These are phyloP conservation scores for Mythimna impura DNA, from an alignment of 2,888 invertebrate genomes.

Conservation along the genomic window DNA sequence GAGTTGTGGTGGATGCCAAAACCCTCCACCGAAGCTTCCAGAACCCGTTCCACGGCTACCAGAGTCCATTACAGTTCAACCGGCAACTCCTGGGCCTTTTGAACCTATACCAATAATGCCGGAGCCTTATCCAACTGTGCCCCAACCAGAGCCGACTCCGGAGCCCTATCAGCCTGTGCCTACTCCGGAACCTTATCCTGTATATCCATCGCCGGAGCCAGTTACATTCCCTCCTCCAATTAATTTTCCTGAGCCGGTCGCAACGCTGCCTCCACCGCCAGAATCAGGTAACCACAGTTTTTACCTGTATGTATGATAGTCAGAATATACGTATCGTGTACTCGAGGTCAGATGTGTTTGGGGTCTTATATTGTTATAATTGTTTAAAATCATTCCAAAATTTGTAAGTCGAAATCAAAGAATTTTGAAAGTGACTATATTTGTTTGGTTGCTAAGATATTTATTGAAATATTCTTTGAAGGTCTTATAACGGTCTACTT, in stretches of 20 bases:
- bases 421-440: neutral
- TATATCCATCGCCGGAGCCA: conserved; percentile 10
- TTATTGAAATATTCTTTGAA: no score
- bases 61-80: conserved; percentile 38
- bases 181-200: conserved; percentile 34
- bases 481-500: no score
- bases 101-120: conserved; percentile 11
- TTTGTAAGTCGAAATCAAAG: neutral
- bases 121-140: conserved; percentile 29
- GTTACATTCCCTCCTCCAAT: conserved; percentile 15
- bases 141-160: conserved; percentile 43
- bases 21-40: conserved; percentile 42
- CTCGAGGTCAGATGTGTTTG: neutral
- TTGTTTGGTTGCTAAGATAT: no score
- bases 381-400: neutral
- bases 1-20: conserved; percentile 72
- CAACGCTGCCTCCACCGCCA: conserved; percentile 38
- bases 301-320: neutral
- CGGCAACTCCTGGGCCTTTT: conserved; percentile 24
- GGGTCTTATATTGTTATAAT: neutral
- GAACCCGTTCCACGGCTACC: conserved; percentile 35
- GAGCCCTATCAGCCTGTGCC: conserved; percentile 19
- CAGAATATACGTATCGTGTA: neutral
- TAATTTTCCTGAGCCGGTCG: conserved; percentile 16
- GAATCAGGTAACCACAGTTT: conserved; percentile 29